phyloP scores from a whole-genome alignment of 92 coral and sea anemone species.

The Zoanthus sociatus region DNA sequence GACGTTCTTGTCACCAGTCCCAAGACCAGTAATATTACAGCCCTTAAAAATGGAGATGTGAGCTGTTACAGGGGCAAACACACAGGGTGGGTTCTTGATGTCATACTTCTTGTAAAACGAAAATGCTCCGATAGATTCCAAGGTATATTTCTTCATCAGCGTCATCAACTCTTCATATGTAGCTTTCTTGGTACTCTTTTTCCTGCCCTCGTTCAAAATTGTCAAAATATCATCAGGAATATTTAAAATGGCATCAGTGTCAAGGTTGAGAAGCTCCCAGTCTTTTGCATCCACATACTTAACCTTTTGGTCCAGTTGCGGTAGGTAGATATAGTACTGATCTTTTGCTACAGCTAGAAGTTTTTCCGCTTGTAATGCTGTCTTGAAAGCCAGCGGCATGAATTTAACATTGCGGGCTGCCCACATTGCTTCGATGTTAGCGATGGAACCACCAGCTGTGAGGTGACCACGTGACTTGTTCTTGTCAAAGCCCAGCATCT shows the following conservation, averaged over 20 bases:
- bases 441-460: slow-evolving; percentile 83
- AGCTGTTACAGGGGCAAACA: slow-evolving; percentile 74
- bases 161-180: slow-evolving; percentile 52
- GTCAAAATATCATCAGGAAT: slow-evolving; percentile 64
- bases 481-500: slow-evolving; percentile 86
- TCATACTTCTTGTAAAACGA: slow-evolving; percentile 68
- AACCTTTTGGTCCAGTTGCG: slow-evolving; percentile 57
- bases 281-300: slow-evolving; percentile 62
- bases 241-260: slow-evolving; percentile 70
- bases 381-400: slow-evolving; percentile 84
- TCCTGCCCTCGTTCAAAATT: not conserved
- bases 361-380: slow-evolving; percentile 71
- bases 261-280: slow-evolving; percentile 90
- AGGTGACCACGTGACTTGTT: slow-evolving; percentile 74
- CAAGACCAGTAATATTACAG: slow-evolving; percentile 70
- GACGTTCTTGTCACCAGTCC: slow-evolving; percentile 76
- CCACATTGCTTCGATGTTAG: slow-evolving; percentile 97
- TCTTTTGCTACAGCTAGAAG: slow-evolving; percentile 62
- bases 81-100: slow-evolving; percentile 71
- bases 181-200: not conserved
- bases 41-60: slow-evolving; percentile 90
- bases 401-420: slow-evolving; percentile 87
- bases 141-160: slow-evolving; percentile 62
- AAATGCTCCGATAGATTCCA: slow-evolving; percentile 74
- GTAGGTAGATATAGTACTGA: slow-evolving; percentile 60